Evolutionary conservation across 1,140 invertebrate species (phyloP).

Genomic region (Lethrus apterus): DNA sequence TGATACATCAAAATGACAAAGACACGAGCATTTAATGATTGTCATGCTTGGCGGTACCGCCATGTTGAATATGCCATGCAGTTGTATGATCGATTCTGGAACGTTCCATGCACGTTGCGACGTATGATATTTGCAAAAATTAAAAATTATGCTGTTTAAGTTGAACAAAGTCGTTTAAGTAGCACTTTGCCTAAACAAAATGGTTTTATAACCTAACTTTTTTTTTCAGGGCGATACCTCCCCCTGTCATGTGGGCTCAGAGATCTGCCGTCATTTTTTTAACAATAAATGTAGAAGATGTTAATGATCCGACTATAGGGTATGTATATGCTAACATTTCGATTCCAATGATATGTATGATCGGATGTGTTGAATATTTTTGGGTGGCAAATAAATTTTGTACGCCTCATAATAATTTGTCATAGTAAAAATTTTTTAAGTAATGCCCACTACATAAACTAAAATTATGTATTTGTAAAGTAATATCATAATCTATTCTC

Average conservation of each 20-base stretch:
- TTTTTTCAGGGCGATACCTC: constrained; percentile 46
- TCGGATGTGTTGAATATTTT: too few species aligned
- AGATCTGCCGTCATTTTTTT: constrained; percentile 70
- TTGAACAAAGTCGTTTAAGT: not conserved
- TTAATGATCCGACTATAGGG: constrained; percentile 75
- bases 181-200: not conserved
- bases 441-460: too few species aligned
- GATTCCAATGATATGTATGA: too few species aligned
- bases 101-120: not conserved
- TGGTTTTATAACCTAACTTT: constrained; percentile 6
- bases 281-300: constrained; percentile 85
- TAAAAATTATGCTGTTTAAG: not conserved
- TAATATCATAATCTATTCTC: too few species aligned
- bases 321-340: constrained; percentile 31
- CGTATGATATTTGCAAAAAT: not conserved
- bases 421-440: too few species aligned
- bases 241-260: constrained; percentile 89
- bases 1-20: not conserved
- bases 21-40: too few species aligned
- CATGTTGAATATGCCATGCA: constrained; percentile 18
- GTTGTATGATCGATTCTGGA: constrained; percentile 5
- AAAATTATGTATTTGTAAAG: too few species aligned
- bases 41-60: constrained; percentile 16
- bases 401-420: too few species aligned
- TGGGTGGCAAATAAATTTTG: too few species aligned